A percentile compares a stretch with the other conserved stretches of the same genome.
phyloP scores from a whole-genome alignment of 2,888 invertebrate genomes.

The Drosophila colorata region DNA sequence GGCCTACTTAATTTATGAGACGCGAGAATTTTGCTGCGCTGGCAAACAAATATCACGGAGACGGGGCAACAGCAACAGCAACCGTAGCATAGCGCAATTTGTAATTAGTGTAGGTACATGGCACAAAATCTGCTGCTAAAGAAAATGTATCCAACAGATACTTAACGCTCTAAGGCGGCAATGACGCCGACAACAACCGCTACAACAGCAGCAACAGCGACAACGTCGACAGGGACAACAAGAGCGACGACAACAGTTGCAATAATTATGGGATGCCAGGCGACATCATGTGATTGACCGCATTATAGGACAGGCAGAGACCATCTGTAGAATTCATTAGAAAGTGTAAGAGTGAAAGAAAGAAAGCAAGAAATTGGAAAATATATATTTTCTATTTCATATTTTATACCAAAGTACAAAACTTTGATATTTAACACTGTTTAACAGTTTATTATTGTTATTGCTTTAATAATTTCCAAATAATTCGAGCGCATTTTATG shows the following conservation, averaged over 20 bases:
- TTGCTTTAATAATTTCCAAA: too few species aligned
- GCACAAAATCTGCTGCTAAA: slow-evolving; percentile 65
- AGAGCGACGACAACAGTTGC: slow-evolving; percentile 41
- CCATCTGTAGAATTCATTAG: slow-evolving; percentile 19
- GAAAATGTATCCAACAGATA: slow-evolving; percentile 69
- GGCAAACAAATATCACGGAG: slow-evolving; percentile 38
- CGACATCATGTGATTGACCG: slow-evolving; percentile 77
- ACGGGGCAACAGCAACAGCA: slow-evolving; percentile 17
- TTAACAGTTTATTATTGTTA: too few species aligned
- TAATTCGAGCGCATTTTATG: too few species aligned
- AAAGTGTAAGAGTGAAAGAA: slow-evolving; percentile 9
- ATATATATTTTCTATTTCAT: not conserved
- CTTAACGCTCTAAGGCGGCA: slow-evolving; percentile 57
- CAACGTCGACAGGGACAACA: slow-evolving; percentile 10
- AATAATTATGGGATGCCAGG: slow-evolving; percentile 56
- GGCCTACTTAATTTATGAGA: slow-evolving; percentile 81
- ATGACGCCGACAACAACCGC: slow-evolving; percentile 42
- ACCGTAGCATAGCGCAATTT: slow-evolving; percentile 69
- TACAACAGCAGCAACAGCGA: slow-evolving; percentile 14
- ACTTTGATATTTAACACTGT: too few species aligned
- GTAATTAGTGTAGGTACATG: slow-evolving; percentile 77
- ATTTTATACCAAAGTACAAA: too few species aligned
- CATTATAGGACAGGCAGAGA: slow-evolving; percentile 49
- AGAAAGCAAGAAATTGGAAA: not conserved
- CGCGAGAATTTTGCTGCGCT: slow-evolving; percentile 76